Percentiles rank a stretch among this genome's conserved stretches.
These are phyloP conservation scores for Panorpa germanica DNA, from an alignment of 2,888 invertebrate species.

Conservation along the genomic window DNA sequence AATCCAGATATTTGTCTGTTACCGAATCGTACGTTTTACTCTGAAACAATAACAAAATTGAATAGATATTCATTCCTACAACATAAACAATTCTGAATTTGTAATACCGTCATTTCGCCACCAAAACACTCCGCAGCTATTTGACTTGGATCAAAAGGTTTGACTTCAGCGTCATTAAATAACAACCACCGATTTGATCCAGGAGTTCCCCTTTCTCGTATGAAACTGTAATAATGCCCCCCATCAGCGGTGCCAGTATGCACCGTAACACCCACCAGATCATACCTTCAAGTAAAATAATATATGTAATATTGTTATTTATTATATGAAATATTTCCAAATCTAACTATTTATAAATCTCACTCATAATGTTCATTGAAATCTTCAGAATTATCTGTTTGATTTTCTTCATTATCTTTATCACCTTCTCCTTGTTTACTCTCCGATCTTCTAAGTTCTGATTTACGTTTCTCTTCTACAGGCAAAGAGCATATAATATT, in stretches of 20 bases:
- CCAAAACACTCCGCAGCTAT: conserved; percentile 93
- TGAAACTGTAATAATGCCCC: conserved; percentile 92
- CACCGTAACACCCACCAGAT: conserved; percentile 84
- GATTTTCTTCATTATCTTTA: conserved; percentile 24
- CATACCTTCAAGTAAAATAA: conserved; percentile 31
- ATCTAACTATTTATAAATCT: conserved; percentile 18
- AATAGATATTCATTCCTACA: not conserved
- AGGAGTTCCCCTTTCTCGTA: conserved; percentile 59
- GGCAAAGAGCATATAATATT: conserved; percentile 13
- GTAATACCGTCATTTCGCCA: conserved; percentile 91
- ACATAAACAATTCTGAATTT: no score
- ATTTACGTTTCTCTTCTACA: conserved; percentile 41
- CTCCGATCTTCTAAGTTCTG: conserved; percentile 21
- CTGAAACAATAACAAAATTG: conserved; percentile 27
- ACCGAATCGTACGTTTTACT: conserved; percentile 94
- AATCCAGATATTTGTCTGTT: conserved; percentile 93
- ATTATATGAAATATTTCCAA: not conserved
- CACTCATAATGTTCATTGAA: conserved; percentile 58
- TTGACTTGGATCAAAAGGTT: conserved; percentile 87
- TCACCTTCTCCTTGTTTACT: conserved; percentile 23
- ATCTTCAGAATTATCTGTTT: conserved; percentile 21
- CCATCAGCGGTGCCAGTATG: conserved; percentile 98
- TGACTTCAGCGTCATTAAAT: conserved; percentile 86
- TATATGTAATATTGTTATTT: not conserved
- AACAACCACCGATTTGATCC: conserved; percentile 79